Evolutionary conservation across 2,113 vertebrate genomes (phyloP).

Genomic region (Murina feae): DNA sequence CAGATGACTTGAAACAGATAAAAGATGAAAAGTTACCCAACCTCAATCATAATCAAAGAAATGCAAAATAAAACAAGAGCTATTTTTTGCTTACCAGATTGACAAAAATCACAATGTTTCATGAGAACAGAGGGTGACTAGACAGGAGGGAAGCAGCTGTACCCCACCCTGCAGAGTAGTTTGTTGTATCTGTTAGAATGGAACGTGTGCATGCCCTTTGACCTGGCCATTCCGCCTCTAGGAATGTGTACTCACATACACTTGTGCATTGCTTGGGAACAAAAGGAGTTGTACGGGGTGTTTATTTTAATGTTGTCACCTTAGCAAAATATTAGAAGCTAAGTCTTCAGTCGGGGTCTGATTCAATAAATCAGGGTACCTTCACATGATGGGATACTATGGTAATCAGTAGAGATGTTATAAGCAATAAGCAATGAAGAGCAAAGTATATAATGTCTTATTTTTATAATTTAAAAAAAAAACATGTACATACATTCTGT

Average conservation of each 20-base stretch:
- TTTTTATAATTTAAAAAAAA: background rate
- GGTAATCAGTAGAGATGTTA: background rate
- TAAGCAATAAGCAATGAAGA: background rate
- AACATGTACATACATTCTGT: background rate
- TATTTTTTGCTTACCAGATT: background rate
- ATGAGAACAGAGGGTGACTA: background rate
- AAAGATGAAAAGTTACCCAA: constrained; percentile 24
- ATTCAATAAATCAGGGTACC: background rate
- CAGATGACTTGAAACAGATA: background rate
- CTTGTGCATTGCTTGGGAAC: background rate
- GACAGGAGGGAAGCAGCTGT: background rate
- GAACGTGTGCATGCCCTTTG: background rate
- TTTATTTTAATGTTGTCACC: background rate
- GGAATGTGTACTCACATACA: background rate
- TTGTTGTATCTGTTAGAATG: background rate
- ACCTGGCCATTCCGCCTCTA: background rate
- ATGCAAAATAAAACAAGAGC: background rate
- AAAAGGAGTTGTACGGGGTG: background rate
- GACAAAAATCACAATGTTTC: background rate
- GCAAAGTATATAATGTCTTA: background rate
- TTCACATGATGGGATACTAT: accelerated
- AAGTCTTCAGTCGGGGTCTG: background rate
- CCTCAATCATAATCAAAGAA: constrained; percentile 15
- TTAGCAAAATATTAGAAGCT: background rate
- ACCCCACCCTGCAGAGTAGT: background rate